Evolutionary conservation across 2,113 vertebrate genomes (phyloP).

Genomic region (Hassar affinis): DNA sequence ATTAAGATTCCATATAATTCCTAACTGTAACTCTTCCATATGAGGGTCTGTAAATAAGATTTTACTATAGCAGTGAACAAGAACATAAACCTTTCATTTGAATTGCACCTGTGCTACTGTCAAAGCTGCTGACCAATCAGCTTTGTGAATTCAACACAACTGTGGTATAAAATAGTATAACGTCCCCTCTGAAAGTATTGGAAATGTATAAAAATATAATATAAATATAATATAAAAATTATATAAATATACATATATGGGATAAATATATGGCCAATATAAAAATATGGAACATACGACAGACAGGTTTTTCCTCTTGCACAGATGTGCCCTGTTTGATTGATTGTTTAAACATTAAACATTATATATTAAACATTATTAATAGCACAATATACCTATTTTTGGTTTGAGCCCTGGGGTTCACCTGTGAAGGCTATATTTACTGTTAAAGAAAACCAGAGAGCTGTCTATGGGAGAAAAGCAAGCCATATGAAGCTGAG

Average conservation of each 20-base stretch:
- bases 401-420: not conserved
- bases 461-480: not conserved
- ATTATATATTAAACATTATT: not conserved
- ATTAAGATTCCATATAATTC: too few species aligned
- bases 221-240: too few species aligned
- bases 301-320: not conserved
- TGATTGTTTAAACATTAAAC: too few species aligned
- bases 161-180: not conserved
- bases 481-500: not conserved
- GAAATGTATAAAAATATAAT: not conserved
- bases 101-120: not conserved
- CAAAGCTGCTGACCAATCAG: not conserved
- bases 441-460: not conserved
- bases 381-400: not conserved
- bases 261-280: too few species aligned
- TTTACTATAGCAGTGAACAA: not conserved
- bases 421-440: too few species aligned
- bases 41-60: not conserved
- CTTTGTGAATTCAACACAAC: not conserved
- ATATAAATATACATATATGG: too few species aligned
- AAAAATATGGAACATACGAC: not conserved
- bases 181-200: not conserved
- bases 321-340: too few species aligned
- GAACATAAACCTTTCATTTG: not conserved
- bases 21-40: not conserved